Evolutionary conservation across 2,113 vertebrate genomes (phyloP), one percentile per base, ranked within the genome.

Genomic region (Malurus alboscapulatus): DNA sequence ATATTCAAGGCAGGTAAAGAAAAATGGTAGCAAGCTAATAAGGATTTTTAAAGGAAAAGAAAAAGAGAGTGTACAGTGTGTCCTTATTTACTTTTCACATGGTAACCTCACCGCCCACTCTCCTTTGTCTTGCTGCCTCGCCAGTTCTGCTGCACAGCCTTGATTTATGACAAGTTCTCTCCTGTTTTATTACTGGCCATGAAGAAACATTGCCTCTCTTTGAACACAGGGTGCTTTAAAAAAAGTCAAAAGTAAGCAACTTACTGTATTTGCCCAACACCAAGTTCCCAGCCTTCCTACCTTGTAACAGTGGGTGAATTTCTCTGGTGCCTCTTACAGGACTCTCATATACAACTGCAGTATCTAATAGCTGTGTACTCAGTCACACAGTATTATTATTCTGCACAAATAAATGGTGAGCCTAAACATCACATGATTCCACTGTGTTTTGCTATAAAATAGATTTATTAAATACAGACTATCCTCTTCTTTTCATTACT

Each of bases 381-480:
- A 29, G 55, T 90, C 76, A 95, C 42, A 74, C 32, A 36, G 27
- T 84, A 87, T 80, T 96, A 93, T 55, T 95, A 47, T 90, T 93
- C 45, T 61, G 73, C 22, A 57, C 40, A 81, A 97, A 80, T 55
- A 81, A 97, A 68, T 51, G 10, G 5, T 53, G 82, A 95, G 54
- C 38, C 84, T 45, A 92, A 74, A 95, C 59, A 92, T 58, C 88
- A 95, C 48, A 76, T 71, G 62, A 84, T 96, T 88, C 50, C 66
- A 68, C 55, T 86, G 62, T 84, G 48, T 90, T 95, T 97, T 96
- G 57, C 80, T 93, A 86, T 91, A 93, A 94, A 94, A 87, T 82
- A 95, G 95, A 97, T 97, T 97, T 96, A 96, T 96, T 97, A 95
- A 94, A 93, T 92, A 66, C 66, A 94, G 75, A 88, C 92, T 94